These are phyloP conservation scores for Taxidea taxus DNA, from an alignment of 2,113 vertebrate genomes.

Conservation along the genomic window DNA sequence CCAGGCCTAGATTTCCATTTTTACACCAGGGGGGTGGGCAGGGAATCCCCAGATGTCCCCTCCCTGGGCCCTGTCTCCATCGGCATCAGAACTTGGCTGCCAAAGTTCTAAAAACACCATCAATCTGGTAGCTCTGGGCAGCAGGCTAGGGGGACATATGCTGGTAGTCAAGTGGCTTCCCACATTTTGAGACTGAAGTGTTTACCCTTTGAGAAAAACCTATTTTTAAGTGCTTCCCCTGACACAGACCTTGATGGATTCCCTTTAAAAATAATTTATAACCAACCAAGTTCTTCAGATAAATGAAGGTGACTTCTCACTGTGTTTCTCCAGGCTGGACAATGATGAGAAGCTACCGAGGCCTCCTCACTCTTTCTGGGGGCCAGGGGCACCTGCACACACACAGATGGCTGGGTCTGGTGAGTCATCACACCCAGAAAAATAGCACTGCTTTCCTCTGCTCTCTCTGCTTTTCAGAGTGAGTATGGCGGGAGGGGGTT, in stretches of 20 bases:
- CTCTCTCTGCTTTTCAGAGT: neutral
- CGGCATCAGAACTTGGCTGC: neutral
- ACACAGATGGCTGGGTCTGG: rapidly evolving
- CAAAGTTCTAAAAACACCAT: conserved; percentile 24
- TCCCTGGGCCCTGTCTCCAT: neutral
- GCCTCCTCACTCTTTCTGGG: neutral
- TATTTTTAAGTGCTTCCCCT: conserved; percentile 46
- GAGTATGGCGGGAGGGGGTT: too few relatives aligned
- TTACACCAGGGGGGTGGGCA: neutral
- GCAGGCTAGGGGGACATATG: neutral
- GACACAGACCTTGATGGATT: conserved; percentile 38
- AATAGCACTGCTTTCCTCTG: neutral
- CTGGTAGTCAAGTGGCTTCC: neutral
- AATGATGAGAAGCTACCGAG: neutral
- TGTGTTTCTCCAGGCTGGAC: conserved; percentile 27
- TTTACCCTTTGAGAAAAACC: conserved; percentile 75
- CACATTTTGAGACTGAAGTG: conserved; percentile 37
- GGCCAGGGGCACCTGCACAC: rapidly evolving
- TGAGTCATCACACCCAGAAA: neutral
- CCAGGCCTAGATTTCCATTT: neutral
- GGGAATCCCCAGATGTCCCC: neutral
- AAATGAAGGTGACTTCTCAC: neutral
- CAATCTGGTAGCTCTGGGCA: conserved; percentile 10
- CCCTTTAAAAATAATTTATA: conserved; percentile 36
- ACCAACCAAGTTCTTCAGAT: conserved; percentile 42